Evolutionary conservation across 2,113 vertebrate species (phyloP).

Genomic region (Scomber scombrus): DNA sequence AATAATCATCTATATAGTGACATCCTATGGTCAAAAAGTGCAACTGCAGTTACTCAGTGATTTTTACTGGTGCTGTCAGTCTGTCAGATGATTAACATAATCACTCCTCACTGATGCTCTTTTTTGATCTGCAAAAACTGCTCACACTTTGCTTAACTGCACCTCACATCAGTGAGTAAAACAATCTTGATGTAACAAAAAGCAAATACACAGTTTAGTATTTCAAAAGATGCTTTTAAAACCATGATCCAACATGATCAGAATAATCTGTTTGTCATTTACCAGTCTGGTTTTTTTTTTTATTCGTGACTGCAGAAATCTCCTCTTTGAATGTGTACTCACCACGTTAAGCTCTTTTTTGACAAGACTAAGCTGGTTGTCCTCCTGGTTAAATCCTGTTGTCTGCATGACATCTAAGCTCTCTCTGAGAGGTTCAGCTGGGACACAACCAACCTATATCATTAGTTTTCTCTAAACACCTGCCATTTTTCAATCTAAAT

Average conservation of each 20-base stretch:
- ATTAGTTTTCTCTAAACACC: neutral
- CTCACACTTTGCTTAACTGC: neutral
- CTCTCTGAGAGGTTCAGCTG: constrained; percentile 35
- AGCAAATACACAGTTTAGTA: no score
- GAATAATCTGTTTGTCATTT: neutral
- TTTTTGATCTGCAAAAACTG: neutral
- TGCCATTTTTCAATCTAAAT: constrained; percentile 72
- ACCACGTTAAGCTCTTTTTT: constrained; percentile 2
- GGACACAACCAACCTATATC: neutral
- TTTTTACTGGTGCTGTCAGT: neutral
- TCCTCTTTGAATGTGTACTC: constrained; percentile 16
- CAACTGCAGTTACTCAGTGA: constrained; percentile 59
- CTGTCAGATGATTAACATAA: neutral
- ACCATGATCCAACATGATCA: neutral
- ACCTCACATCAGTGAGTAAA: neutral
- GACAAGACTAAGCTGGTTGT: constrained; percentile 54
- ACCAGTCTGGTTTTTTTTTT: neutral
- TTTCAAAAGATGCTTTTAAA: neutral
- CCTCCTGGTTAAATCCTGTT: constrained; percentile 65
- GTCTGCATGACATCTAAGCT: constrained; percentile 52
- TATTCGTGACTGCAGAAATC: constrained; percentile 6
- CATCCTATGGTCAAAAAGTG: constrained; percentile 71
- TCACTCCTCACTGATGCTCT: neutral
- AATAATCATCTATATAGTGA: constrained; percentile 69
- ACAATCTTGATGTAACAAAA: no score